Percentiles rank a stretch among this genome's conserved stretches.
These are phyloP conservation scores for Hydropsyche tenuis DNA, from an alignment of 1,140 invertebrate species.

Conservation along the genomic window DNA sequence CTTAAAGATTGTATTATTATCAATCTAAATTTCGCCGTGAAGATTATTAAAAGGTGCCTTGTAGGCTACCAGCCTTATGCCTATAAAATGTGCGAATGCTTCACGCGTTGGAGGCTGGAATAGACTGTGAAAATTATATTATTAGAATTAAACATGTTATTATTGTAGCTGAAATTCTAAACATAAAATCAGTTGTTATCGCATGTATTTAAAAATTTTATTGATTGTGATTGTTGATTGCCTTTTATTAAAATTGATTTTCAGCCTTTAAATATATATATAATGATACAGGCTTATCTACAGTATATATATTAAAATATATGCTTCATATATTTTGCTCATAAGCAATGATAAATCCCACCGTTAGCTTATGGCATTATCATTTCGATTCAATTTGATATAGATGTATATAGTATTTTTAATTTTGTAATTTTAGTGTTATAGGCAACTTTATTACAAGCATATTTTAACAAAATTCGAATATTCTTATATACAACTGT, in stretches of 20 bases:
- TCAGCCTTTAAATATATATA: conserved; percentile 41
- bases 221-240: conserved; percentile 50
- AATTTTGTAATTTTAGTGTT: conserved; percentile 29
- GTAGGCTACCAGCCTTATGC: conserved; percentile 65
- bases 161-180: conserved; percentile 50
- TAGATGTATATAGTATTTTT: conserved; percentile 45
- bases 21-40: conserved; percentile 33
- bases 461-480: not conserved
- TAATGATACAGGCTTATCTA: conserved; percentile 29
- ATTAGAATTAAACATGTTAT: conserved; percentile 38
- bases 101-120: conserved; percentile 47
- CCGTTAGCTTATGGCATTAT: conserved; percentile 51
- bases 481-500: conserved; percentile 27
- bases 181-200: conserved; percentile 49
- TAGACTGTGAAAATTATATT: conserved; percentile 48
- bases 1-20: conserved; percentile 17
- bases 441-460: not conserved
- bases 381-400: conserved; percentile 41
- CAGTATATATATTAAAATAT: conserved; percentile 23
- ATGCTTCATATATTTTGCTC: conserved; percentile 48
- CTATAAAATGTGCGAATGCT: conserved; percentile 57
- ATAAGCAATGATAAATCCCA: conserved; percentile 50
- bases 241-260: conserved; percentile 43
- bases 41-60: conserved; percentile 65
- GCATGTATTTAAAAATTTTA: conserved; percentile 49